phyloP scores from a whole-genome alignment of 1,140 invertebrate genomes.

The Caerostris extrusa region DNA sequence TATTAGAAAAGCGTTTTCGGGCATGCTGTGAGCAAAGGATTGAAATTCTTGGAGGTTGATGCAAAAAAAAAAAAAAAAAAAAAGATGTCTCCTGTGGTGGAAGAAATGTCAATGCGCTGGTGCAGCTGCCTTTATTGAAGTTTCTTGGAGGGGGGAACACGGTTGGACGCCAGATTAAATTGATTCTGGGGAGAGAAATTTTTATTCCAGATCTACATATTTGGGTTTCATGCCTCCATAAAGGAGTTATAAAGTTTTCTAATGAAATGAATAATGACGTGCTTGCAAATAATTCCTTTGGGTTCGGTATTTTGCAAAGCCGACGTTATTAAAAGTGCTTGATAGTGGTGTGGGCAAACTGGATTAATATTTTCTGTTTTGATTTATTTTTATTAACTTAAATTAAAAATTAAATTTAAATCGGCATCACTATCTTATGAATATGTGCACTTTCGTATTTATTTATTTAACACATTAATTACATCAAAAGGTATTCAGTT shows the following conservation, averaged over 20 bases:
- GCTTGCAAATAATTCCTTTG: neutral
- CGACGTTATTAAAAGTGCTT: neutral
- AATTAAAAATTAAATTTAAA: no score
- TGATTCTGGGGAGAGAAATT: neutral
- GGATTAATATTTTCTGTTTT: no score
- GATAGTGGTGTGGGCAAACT: no score
- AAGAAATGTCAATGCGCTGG: neutral
- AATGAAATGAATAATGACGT: neutral
- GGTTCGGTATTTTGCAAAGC: neutral
- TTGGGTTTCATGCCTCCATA: neutral
- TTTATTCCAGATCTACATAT: neutral
- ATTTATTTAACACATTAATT: no score
- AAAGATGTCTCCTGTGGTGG: neutral
- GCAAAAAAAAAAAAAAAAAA: neutral
- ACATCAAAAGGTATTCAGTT: no score
- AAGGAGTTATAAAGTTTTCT: slow-evolving; percentile 21
- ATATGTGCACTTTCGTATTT: no score
- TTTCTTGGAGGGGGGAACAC: neutral
- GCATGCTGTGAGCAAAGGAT: neutral
- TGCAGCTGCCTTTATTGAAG: slow-evolving; percentile 27
- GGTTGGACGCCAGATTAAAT: slow-evolving; percentile 1
- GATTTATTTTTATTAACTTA: no score
- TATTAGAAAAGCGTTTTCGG: slow-evolving; percentile 2
- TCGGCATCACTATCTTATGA: no score
- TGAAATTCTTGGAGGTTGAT: neutral